Evolutionary conservation across 2,888 invertebrate species (phyloP), one percentile per base, ranked within the genome.

Genomic region (Limnephilus lunatus): DNA sequence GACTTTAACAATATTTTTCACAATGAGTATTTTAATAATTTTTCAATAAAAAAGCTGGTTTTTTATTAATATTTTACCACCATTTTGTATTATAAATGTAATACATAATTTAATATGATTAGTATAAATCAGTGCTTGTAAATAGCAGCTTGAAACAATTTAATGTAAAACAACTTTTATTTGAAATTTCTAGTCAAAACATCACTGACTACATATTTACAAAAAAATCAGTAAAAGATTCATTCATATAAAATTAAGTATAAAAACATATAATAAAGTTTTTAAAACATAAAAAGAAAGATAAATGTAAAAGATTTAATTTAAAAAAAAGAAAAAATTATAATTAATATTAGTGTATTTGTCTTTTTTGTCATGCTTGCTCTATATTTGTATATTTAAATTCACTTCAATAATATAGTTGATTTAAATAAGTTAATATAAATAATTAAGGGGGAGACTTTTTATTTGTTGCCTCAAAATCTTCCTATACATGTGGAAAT

Each of bases 341-440:
- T 9, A 68, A 68, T n/a, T 68, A 68, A 25, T 25, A n/a, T 68
- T 68, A 68, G 25, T 68, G 7, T 68, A 9, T 19, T 68, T 68
- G 68, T n/a, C n/a, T 68, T 68, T 25, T 68, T 19, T 68, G 25
- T 19, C 19, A 53, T 19, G 15, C 25, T n/a, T 4, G 7, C 25
- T 25, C 9, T n/a, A 68, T 25, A 9, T 68, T 68, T 68, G 25
- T 7, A 68, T 68, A 68, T 68, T 68, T 68, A 68, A 9, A 68
- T 68, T 68, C 68, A 68, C 9, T n/a, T 68, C 68, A n/a, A 19
- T 35, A 89, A 25, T 35, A 80, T 30, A 89, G 80, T 81, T 48
- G 14, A 86, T 44, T 86, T 86, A 39, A 86, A 44, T 44, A 25
- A 39, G 25, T 89, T 53, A 44, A 39, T 80, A 88, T 35, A 89